Conservation (phyloP, 2,888 invertebrate genomes). For the Cephus sareptanus region DNA sequence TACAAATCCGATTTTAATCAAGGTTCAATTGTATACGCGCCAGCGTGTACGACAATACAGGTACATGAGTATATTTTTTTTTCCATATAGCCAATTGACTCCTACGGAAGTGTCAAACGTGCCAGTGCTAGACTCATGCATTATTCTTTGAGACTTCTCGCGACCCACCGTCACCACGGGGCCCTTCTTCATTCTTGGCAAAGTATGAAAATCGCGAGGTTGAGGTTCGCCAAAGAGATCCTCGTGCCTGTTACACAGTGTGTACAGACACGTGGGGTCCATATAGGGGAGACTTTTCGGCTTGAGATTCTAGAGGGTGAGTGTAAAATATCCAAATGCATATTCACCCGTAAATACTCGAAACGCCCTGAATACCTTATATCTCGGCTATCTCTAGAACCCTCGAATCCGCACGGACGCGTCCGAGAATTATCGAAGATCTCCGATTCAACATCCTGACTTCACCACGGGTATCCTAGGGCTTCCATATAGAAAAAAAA, state of each 20-base stretch:
- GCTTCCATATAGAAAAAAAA: background rate
- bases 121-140: background rate
- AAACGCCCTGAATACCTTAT: constrained; percentile 62
- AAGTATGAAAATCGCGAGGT: background rate
- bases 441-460: constrained; percentile 14
- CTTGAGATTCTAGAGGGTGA: constrained; percentile 24
- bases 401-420: constrained; percentile 63
- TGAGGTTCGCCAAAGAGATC: background rate
- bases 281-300: background rate
- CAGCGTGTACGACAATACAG: background rate
- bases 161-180: background rate
- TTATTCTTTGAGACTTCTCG: background rate
- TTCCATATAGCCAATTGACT: background rate
- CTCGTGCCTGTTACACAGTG: background rate
- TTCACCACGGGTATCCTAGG: background rate
- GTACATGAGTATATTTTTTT: background rate
- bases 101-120: background rate
- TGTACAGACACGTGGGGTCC: background rate
- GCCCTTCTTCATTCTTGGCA: background rate
- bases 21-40: background rate
- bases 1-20: background rate
- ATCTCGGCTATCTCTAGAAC: constrained; percentile 60
- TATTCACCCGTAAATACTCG: constrained; percentile 55
- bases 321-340: constrained; percentile 37
- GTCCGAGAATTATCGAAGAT: constrained; percentile 59